Evolutionary conservation across 2,888 invertebrate species (phyloP).

Genomic region (Ormyrus thymus): DNA sequence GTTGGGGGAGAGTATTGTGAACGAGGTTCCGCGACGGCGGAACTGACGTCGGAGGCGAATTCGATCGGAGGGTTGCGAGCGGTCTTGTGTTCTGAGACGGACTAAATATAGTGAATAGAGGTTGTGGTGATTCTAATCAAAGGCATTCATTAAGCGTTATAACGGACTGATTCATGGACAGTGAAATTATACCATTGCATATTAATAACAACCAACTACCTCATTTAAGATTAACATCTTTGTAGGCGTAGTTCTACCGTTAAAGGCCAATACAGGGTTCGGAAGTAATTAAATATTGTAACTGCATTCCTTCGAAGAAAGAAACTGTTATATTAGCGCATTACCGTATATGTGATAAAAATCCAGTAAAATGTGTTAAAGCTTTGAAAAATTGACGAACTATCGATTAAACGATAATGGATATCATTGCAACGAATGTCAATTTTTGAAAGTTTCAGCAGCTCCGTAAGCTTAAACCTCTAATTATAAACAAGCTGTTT

Average conservation of each 20-base stretch:
- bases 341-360: constrained; percentile 8
- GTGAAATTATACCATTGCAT: constrained; percentile 8
- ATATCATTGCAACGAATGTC: no score
- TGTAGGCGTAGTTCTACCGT: constrained; percentile 24
- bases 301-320: neutral
- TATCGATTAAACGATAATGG: no score
- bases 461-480: no score
- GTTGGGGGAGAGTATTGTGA: no score
- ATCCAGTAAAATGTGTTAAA: neutral
- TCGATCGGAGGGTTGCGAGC: neutral
- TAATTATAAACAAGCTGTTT: no score
- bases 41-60: neutral
- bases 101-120: neutral
- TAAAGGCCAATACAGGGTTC: constrained; percentile 36
- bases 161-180: neutral
- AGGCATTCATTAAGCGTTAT: neutral
- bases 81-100: neutral
- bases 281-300: constrained; percentile 22
- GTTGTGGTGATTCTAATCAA: neutral
- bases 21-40: no score
- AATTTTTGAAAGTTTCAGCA: no score
- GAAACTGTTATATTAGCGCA: neutral
- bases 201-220: constrained; percentile 57
- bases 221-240: constrained; percentile 51
- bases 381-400: no score